phyloP scores from a whole-genome alignment of 2,113 vertebrate genomes.

The Tamias sibiricus region DNA sequence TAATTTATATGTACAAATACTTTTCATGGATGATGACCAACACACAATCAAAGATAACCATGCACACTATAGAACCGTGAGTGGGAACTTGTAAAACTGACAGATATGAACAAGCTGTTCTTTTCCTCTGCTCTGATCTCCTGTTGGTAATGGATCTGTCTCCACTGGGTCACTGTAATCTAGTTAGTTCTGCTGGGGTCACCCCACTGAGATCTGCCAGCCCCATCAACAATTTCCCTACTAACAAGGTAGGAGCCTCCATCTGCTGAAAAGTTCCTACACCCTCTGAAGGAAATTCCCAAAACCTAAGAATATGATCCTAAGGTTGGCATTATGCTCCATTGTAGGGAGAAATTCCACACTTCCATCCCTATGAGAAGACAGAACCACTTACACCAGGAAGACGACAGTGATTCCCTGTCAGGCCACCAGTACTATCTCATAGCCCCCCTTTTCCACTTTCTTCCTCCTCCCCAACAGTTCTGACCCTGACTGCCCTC shows the following conservation, averaged over 20 bases:
- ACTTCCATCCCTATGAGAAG: background rate
- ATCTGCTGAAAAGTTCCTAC: background rate
- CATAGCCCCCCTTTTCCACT: conserved; percentile 60
- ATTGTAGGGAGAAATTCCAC: background rate
- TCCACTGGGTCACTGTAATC: background rate
- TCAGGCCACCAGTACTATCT: background rate
- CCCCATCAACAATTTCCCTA: background rate
- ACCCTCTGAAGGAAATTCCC: background rate
- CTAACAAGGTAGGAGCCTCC: background rate
- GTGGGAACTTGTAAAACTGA: background rate
- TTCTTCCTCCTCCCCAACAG: conserved; percentile 68
- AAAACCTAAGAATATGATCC: background rate
- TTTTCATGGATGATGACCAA: conserved; percentile 34
- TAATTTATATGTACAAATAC: conserved; percentile 17
- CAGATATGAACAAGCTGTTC: background rate
- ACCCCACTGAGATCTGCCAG: background rate
- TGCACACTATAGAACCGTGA: background rate
- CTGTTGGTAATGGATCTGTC: background rate
- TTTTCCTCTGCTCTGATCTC: background rate
- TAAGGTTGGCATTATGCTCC: background rate
- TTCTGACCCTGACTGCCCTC: conserved; percentile 75
- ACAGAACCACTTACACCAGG: background rate
- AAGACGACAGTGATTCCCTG: background rate
- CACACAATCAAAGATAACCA: conserved; percentile 61
- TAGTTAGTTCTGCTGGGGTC: background rate